Percentiles rank a stretch among this genome's conserved stretches.
phyloP scores from a whole-genome alignment of 2,113 vertebrate genomes.

The Zapornia atra region DNA sequence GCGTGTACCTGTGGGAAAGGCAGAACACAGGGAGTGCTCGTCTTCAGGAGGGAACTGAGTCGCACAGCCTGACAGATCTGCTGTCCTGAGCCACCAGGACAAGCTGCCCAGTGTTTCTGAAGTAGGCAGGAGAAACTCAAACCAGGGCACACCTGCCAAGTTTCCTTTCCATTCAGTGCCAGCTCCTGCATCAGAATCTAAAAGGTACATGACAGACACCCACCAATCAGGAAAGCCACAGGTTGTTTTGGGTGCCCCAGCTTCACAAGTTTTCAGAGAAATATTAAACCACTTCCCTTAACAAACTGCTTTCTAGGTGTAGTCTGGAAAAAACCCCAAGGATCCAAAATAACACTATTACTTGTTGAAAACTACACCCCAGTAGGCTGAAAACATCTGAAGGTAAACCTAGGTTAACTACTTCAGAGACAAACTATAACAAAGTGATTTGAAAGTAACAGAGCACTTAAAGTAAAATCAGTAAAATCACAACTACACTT shows the following conservation, averaged over 20 bases:
- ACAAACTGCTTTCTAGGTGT: not conserved
- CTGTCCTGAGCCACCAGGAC: not conserved
- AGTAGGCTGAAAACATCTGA: not conserved
- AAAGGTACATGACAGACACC: not conserved
- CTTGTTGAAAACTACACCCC: not conserved
- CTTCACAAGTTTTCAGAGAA: not conserved
- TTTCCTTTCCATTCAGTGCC: not conserved
- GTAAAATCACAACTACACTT: not conserved
- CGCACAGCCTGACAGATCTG: not conserved
- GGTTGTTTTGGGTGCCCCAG: not conserved
- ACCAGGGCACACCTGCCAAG: not conserved
- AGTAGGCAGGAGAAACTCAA: not conserved
- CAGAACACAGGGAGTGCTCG: not conserved
- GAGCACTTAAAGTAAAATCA: not conserved
- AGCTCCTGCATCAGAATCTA: not conserved
- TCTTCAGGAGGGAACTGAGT: not conserved
- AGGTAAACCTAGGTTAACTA: not conserved
- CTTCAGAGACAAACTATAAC: not conserved
- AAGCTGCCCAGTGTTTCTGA: not conserved
- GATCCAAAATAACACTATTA: not conserved
- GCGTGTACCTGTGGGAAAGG: slow-evolving; percentile 86
- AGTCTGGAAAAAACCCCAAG: not conserved
- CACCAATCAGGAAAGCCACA: not conserved
- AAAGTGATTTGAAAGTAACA: not conserved
- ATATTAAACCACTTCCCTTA: not conserved